Evolutionary conservation across 2,888 invertebrate species (phyloP), one percentile per base, ranked within the genome.

Genomic region (Sipha maydis): DNA sequence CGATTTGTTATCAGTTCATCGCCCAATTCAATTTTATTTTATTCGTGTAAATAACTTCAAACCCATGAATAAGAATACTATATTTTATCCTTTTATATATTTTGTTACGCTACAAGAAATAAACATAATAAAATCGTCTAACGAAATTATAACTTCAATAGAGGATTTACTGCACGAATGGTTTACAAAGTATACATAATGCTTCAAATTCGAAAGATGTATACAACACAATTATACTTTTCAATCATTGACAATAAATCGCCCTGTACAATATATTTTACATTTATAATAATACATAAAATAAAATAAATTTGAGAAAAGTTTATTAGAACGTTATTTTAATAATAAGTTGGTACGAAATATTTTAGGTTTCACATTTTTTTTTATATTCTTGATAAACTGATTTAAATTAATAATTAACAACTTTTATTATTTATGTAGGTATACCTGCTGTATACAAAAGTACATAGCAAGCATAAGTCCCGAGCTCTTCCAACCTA

Each of bases 151-250:
- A 19, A 73, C 19, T 34, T 73, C 31, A 73, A 19, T 19, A 19
- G 19, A 77, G 41, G 21, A n/a, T 48, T 77, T 41, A 38, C 41
- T 77, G 75, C 75, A 75, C n/a, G 38, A 75, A 77, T 48, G 48
- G 25, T 38, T 75, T 25, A 34, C 3, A 41, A 34, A 48, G 48
- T 41, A 48, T 28, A 25, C 69, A 25, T 31, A 48, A 34, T 73
- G 69, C 61, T 61, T 69, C 3, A 25, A 28, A 69, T 69, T 69
- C 28, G 28, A 69, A 61, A 61, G 61, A 61, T 56, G 21, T 19
- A 56, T 19, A 61, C 19, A 61, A 61, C 21, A 61, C 61, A 25
- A 61, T 61, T 69, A 28, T 28, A 69, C n/a, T 69, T 69, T 69
- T 28, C 69, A 25, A 69, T 69, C 25, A 61, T 61, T 61, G 25